Conservation (phyloP, 2,888 invertebrate genomes). For the Ochropleura leucogaster region DNA sequence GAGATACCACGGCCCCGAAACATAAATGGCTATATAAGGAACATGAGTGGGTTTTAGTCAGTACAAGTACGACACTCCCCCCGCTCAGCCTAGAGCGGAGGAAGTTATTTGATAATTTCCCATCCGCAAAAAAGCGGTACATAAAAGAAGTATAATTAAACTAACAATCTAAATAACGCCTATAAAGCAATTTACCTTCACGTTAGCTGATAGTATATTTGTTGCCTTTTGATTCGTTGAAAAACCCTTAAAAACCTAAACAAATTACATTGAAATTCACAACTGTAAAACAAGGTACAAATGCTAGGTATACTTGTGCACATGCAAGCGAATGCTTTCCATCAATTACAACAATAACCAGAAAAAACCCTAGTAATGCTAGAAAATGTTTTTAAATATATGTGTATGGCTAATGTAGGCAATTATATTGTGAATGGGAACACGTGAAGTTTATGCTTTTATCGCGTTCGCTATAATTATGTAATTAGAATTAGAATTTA, state of each 20-base stretch:
- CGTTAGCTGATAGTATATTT: neutral
- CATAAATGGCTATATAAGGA: too few species aligned
- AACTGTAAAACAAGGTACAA: constrained; percentile 52
- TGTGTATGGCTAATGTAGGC: constrained; percentile 55
- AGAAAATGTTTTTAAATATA: constrained; percentile 59
- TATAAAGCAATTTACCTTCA: constrained; percentile 6
- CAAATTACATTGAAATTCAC: constrained; percentile 37
- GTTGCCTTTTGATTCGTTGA: constrained; percentile 28
- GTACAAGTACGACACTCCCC: too few species aligned
- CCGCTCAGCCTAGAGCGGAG: too few species aligned
- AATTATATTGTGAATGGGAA: constrained; percentile 56
- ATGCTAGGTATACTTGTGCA: constrained; percentile 61
- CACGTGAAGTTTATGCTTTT: constrained; percentile 58
- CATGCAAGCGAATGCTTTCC: constrained; percentile 75
- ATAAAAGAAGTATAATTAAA: neutral
- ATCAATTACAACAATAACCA: constrained; percentile 74
- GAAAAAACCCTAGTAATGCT: constrained; percentile 58
- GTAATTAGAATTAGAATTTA: constrained; percentile 48
- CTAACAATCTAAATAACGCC: neutral
- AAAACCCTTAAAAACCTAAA: constrained; percentile 24
- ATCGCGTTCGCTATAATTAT: constrained; percentile 53
- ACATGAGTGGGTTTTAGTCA: too few species aligned
- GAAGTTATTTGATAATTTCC: too few species aligned
- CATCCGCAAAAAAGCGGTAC: too few species aligned
- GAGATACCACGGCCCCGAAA: too few species aligned